These are phyloP conservation scores for Caranx melampygus DNA, from an alignment of 2,113 vertebrate genomes.

Conservation along the genomic window DNA sequence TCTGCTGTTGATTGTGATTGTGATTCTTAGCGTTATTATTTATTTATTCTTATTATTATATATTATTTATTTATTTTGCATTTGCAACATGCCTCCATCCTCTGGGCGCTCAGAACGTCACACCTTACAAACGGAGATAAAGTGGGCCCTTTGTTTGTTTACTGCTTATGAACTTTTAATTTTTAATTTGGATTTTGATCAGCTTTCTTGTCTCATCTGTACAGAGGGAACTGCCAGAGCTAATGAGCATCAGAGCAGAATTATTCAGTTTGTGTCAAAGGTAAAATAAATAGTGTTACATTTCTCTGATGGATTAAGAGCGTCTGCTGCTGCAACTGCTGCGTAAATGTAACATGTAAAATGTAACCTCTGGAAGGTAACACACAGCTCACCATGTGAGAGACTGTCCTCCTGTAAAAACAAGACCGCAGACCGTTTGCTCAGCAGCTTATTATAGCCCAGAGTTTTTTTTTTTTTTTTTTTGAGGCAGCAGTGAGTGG, in stretches of 20 bases:
- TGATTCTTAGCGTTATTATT: not conserved
- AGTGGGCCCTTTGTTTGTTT: slow-evolving; percentile 50
- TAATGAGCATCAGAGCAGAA: slow-evolving; percentile 74
- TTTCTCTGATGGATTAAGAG: slow-evolving; percentile 69
- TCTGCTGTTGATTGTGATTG: slow-evolving; percentile 14
- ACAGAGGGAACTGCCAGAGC: slow-evolving; percentile 69
- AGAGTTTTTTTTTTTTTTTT: too few species aligned
- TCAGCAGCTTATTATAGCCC: too few species aligned
- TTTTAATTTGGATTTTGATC: slow-evolving; percentile 78
- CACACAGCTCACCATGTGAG: too few species aligned
- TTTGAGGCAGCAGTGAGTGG: too few species aligned
- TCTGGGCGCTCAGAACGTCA: slow-evolving; percentile 6
- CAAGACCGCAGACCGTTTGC: too few species aligned
- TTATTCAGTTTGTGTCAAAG: slow-evolving; percentile 63
- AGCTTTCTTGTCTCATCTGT: slow-evolving; percentile 64
- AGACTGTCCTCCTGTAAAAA: too few species aligned
- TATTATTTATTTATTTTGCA: not conserved
- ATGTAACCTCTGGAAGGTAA: slow-evolving; percentile 20
- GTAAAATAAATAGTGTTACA: slow-evolving; percentile 77
- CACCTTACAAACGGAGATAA: slow-evolving; percentile 46
- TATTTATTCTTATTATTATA: not conserved
- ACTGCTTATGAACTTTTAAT: slow-evolving; percentile 63
- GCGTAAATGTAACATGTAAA: not conserved
- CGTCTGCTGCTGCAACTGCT: slow-evolving; percentile 49
- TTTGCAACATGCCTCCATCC: not conserved